These are phyloP conservation scores for Erinaceus europaeus DNA, from an alignment of 2,113 vertebrate species.

Conservation along the genomic window DNA sequence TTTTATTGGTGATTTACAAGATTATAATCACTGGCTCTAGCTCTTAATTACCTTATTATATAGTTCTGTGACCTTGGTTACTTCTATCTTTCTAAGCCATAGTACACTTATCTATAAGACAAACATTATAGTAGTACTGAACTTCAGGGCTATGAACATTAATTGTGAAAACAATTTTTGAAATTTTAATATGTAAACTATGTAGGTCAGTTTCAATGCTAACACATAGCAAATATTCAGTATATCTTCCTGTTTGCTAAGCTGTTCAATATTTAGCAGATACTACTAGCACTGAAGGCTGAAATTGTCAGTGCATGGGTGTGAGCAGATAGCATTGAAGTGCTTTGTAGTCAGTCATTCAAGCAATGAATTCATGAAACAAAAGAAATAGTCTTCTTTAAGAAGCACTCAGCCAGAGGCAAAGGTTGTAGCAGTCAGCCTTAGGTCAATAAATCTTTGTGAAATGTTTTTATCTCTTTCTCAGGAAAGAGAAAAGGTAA, in stretches of 20 bases:
- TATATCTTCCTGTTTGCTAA: neutral
- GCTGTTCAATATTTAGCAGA: neutral
- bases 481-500: neutral
- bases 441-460: slow-evolving; percentile 1
- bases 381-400: too few species aligned
- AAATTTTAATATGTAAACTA: neutral
- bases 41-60: neutral
- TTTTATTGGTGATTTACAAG: neutral
- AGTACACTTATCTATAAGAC: neutral
- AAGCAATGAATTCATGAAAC: too few species aligned
- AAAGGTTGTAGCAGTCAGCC: neutral
- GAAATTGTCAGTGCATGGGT: neutral
- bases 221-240: neutral
- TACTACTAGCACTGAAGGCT: neutral
- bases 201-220: neutral
- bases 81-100: neutral
- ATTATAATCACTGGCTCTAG: neutral
- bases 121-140: neutral
- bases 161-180: neutral
- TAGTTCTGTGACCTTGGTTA: neutral
- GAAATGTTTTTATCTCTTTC: neutral
- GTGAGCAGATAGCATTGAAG: neutral
- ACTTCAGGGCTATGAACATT: too few species aligned
- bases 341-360: too few species aligned
- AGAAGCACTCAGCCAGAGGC: too few species aligned